Evolutionary conservation across 2,888 invertebrate genomes (phyloP).

Genomic region (Schrankia costaestrigalis): DNA sequence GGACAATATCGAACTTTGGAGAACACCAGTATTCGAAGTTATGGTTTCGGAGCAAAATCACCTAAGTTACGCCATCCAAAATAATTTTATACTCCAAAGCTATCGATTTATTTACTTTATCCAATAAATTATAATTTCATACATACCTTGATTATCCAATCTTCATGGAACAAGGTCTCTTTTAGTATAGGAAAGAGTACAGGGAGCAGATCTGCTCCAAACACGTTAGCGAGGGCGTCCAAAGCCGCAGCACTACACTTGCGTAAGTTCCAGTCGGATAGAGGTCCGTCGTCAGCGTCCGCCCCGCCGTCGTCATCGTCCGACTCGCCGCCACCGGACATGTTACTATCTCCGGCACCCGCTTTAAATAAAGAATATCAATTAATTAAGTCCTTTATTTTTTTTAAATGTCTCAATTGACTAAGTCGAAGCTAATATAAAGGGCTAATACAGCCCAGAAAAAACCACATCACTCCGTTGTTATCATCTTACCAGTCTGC

Average conservation of each 20-base stretch:
- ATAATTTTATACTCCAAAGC: too few species aligned
- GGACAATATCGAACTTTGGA: too few species aligned
- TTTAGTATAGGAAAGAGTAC: slow-evolving; percentile 97
- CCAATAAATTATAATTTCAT: background rate
- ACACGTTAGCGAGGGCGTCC: slow-evolving; percentile 98
- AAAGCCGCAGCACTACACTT: slow-evolving; percentile 99
- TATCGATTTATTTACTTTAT: too few species aligned
- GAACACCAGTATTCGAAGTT: too few species aligned
- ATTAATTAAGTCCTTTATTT: too few species aligned
- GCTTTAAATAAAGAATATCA: slow-evolving; percentile 23
- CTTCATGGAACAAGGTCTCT: slow-evolving; percentile 96
- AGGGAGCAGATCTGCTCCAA: slow-evolving; percentile 95
- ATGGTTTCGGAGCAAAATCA: too few species aligned
- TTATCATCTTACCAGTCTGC: too few species aligned
- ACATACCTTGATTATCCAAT: slow-evolving; percentile 97
- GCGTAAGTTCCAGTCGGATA: slow-evolving; percentile 98
- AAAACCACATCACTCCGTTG: too few species aligned
- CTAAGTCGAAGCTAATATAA: too few species aligned
- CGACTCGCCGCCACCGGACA: slow-evolving; percentile 82
- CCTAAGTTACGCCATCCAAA: too few species aligned
- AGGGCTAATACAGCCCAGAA: too few species aligned
- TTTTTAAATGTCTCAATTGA: too few species aligned
- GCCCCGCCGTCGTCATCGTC: slow-evolving; percentile 90
- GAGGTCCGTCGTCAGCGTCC: slow-evolving; percentile 91
- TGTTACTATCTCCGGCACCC: slow-evolving; percentile 78